Percentiles rank a stretch among this genome's conserved stretches.
These are phyloP conservation scores for Clitarchus hookeri DNA, from an alignment of 2,888 invertebrate species.

Conservation along the genomic window DNA sequence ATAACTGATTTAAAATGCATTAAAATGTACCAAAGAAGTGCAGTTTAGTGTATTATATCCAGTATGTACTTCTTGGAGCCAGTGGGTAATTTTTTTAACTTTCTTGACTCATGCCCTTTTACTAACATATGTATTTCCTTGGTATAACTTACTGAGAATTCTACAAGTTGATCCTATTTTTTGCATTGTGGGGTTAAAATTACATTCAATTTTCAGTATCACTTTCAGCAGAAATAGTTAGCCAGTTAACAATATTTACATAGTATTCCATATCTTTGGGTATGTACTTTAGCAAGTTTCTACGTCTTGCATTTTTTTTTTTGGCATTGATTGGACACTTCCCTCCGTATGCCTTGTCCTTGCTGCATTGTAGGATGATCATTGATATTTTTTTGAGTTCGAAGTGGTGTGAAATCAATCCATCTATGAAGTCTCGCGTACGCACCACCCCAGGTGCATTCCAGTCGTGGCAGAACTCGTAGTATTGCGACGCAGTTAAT, in stretches of 20 bases:
- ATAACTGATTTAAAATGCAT: no score
- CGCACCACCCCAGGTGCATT: background rate
- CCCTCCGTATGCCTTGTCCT: background rate
- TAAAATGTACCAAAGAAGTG: no score
- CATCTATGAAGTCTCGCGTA: background rate
- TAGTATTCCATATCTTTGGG: background rate
- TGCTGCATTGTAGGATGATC: slow-evolving; percentile 2
- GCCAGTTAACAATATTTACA: no score
- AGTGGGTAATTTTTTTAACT: no score
- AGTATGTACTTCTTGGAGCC: no score
- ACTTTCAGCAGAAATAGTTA: background rate
- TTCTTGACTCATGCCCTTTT: no score
- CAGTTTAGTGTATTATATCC: no score
- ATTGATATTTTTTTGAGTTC: background rate
- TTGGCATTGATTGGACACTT: background rate
- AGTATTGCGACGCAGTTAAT: background rate
- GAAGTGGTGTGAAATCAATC: background rate
- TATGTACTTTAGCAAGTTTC: background rate
- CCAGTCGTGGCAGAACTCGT: background rate
- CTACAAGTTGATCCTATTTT: no score
- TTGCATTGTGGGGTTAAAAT: no score
- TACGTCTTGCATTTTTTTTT: no score
- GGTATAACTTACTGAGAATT: no score
- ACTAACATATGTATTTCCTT: no score
- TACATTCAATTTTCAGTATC: background rate